phyloP scores from a whole-genome alignment of 2,797 vertebrate genomes.

The Artibeus lituratus region DNA sequence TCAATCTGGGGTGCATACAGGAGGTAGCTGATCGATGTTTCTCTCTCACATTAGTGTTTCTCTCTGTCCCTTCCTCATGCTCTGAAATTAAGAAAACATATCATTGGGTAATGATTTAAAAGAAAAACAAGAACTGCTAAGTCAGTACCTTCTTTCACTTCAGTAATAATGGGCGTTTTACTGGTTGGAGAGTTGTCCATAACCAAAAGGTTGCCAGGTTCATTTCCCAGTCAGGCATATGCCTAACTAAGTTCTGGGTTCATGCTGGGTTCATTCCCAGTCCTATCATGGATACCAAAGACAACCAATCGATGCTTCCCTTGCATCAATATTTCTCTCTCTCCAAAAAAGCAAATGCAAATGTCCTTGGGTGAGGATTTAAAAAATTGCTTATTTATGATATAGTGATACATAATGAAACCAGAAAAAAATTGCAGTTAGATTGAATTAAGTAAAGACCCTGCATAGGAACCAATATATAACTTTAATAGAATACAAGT shows the following conservation, averaged over 20 bases:
- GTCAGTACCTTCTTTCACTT: neutral
- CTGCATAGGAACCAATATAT: neutral
- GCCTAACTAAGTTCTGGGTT: no score
- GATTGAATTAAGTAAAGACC: slow-evolving; percentile 2
- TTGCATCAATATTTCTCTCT: no score
- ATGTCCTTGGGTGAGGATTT: no score
- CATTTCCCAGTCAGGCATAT: no score
- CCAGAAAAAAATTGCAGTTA: neutral
- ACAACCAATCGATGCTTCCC: no score
- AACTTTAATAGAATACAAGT: neutral
- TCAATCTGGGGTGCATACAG: no score
- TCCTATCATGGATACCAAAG: no score
- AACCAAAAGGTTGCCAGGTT: neutral
- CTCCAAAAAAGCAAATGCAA: no score
- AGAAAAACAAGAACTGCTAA: neutral
- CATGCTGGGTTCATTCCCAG: no score
- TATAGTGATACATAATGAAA: slow-evolving; percentile 10
- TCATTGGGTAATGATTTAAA: neutral
- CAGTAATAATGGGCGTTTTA: neutral
- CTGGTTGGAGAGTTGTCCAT: neutral
- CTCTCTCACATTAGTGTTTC: no score
- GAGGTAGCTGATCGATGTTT: no score
- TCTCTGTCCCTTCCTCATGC: neutral
- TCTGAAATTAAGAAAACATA: no score
- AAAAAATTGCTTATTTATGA: neutral